These are phyloP conservation scores for Ginglymostoma cirratum DNA, from an alignment of 2,113 vertebrate genomes.

Conservation along the genomic window DNA sequence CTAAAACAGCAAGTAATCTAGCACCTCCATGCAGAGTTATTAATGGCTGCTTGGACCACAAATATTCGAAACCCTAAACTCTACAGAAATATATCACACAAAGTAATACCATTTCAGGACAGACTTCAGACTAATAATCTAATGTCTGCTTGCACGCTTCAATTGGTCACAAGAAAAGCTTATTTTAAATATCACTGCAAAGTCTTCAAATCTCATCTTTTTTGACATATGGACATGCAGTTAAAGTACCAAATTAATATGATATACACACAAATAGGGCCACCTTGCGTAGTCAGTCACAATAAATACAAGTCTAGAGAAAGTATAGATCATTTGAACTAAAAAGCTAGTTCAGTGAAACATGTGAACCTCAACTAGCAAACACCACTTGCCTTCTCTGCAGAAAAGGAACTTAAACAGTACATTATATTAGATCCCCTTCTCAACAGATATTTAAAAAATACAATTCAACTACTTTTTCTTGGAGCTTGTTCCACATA, in stretches of 20 bases:
- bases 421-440: neutral
- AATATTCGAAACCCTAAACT: neutral
- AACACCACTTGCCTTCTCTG: neutral
- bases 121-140: neutral
- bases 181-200: neutral
- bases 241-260: neutral
- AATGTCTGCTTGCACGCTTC: neutral
- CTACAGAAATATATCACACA: neutral
- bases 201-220: neutral
- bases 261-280: neutral
- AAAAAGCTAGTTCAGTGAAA: neutral
- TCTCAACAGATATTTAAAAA: neutral
- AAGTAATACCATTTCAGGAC: neutral
- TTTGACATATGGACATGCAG: neutral
- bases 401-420: neutral
- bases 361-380: neutral
- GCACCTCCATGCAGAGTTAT: neutral
- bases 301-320: neutral
- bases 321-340: neutral
- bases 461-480: neutral
- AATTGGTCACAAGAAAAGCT: neutral
- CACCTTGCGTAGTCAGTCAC: neutral
- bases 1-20: neutral
- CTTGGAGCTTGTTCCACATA: neutral
- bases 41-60: neutral